Conservation (phyloP, 2,113 vertebrate genomes). For the Platysternon megacephalum region DNA sequence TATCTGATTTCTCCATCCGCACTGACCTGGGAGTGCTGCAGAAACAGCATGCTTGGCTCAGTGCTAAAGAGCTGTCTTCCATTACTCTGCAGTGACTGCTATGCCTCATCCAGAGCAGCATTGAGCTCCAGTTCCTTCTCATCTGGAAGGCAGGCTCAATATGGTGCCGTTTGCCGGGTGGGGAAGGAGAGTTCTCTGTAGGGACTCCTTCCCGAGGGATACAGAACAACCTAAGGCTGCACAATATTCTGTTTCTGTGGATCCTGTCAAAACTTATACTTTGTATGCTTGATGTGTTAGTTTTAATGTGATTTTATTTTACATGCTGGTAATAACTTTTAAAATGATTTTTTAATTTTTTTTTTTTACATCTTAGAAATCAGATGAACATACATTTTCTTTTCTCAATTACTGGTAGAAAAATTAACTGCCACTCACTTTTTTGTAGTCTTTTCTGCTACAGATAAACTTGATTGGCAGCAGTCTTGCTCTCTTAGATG, state of each 20-base stretch:
- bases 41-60: background rate
- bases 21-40: background rate
- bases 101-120: background rate
- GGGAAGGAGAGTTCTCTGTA: background rate
- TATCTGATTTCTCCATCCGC: background rate
- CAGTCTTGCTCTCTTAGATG: background rate
- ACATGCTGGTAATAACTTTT: background rate
- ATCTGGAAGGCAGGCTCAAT: background rate
- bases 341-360: background rate
- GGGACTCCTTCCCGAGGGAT: background rate
- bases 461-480: background rate
- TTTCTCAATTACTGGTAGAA: no score
- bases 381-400: background rate
- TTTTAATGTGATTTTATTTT: background rate
- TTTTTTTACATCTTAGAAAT: background rate
- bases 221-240: background rate
- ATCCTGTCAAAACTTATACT: accelerated
- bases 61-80: background rate
- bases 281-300: background rate
- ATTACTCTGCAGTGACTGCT: background rate
- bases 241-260: background rate
- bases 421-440: background rate
- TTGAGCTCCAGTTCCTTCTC: background rate
- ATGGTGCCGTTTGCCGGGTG: background rate
- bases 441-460: background rate